Base-by-base conservation (phyloP, 1,140 invertebrate genomes). In the Pinna nobilis region DNA sequence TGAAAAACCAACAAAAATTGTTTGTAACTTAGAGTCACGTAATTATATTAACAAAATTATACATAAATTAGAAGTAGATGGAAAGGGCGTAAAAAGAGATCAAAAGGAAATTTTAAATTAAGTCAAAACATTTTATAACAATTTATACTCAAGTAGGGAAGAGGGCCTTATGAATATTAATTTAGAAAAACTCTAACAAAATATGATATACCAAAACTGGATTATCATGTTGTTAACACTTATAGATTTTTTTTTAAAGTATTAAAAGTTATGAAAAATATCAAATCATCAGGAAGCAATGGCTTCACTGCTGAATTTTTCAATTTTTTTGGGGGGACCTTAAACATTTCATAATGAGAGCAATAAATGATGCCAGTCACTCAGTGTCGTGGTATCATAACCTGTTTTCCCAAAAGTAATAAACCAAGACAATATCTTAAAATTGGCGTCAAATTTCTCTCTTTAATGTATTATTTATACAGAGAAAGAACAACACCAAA, bases 1-100 rank as follows among this genome's bases (percentile, higher is more conserved):
- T 9, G 73, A 76, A 64, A 76, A 76, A 65, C 68, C 77, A 18
- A 51, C 69, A 6, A 68, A 51, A 39, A 76, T 64, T 65, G 72
- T 75, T 57, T 70, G 65, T 9, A 47, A 32, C 13, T 35, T 68
- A 53, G 74, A 76, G 50, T 50, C 55, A 1, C 51, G 57, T 20
- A 63, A 61, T 25, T 70, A 49, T 41, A 64, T 51, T 18, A 66
- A 70, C 2, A 78, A 78, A 63, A 47, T 44, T 6, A 78, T 78
- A 35, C 9, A 28, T 33, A 64, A 60, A 20, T 28, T 70, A 18
- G 41, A 65, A 37, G 30, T 59, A 30, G 32, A 59, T 3, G 55
- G 32, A 30, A 30, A 23, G 13, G 32, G 32, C 11, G 33, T 59
- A 25, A 25, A 23, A 59, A 18, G 18, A 30, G 55, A 59, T 13